Evolutionary conservation across 2,113 vertebrate species (phyloP), one percentile per base, ranked within the genome.

Genomic region (Ailuropoda melanoleuca): DNA sequence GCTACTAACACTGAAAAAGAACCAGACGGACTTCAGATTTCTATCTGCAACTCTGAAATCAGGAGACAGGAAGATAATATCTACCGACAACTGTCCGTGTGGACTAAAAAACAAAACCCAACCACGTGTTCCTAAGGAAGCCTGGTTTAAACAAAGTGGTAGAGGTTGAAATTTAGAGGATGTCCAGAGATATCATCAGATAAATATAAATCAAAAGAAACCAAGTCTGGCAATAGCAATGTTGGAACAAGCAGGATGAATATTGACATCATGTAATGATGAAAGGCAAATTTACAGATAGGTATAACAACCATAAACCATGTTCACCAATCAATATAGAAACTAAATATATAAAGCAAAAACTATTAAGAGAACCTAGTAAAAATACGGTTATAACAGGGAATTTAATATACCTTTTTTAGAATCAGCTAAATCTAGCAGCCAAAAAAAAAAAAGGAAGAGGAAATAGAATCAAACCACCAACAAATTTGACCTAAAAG

Each of bases 61-160:
- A 92, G 90, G 68, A 82, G 39, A 55, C 43, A 96, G 55, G 11
- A 55, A 58, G 50, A 43, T 75, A 37, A 39, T 75, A 21, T 83
- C 62, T 70, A 19, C 68, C 43, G 58, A 88, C 37, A 97, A 88
- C 68, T 50, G 81, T 70, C 55, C 62, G 8, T 43, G 10, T 56
- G 37, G 68, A 39, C 93, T 88, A 90, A 94, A 48, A 93, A 92
- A n/a, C 66, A 83, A 90, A 92, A 86, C 10, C 46, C 46, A 89
- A 86, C 62, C 66, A n/a, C 70, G 6, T 2, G 14, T 48, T 56
- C 43, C 60, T 55, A 72, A 31, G 86, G 83, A 90, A 72, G 86
- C 12, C 24, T 31, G 64, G 91, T 90, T 90, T 95, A 93, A 81
- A 82, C 50, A 97, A 91, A 68, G 13, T 50, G 34, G 50, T 23